Conservation (phyloP, 2,797 vertebrate genomes). For the Protosalanx chinensis region DNA sequence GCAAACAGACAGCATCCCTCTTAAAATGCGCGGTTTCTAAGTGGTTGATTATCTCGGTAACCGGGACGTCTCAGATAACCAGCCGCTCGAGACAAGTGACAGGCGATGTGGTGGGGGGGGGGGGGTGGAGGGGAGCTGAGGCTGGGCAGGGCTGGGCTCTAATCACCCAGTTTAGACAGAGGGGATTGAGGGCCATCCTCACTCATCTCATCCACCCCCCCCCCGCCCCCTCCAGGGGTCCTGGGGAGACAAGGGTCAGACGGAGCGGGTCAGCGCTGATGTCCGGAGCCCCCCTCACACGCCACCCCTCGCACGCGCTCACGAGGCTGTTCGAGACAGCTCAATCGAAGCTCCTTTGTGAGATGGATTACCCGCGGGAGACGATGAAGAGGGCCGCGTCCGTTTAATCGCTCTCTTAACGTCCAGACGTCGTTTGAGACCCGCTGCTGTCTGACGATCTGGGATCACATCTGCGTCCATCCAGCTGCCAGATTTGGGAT, state of each 20-base stretch:
- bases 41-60: constrained; percentile 21
- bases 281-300: constrained; percentile 8
- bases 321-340: background rate
- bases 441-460: constrained; percentile 11
- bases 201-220: constrained; percentile 47
- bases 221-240: constrained; percentile 45
- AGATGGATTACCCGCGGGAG: constrained; percentile 19
- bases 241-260: constrained; percentile 48
- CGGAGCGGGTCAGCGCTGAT: constrained; percentile 40
- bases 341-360: constrained; percentile 8
- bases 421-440: constrained; percentile 20
- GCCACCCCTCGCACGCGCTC: background rate
- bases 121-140: background rate
- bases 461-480: constrained; percentile 34
- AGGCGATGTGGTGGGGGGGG: constrained; percentile 25
- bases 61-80: constrained; percentile 27
- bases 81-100: constrained; percentile 30
- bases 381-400: background rate
- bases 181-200: constrained; percentile 47
- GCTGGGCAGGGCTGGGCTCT: constrained; percentile 11
- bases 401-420: constrained; percentile 25
- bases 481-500: constrained; percentile 19
- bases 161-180: constrained; percentile 42
- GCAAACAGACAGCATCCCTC: no score
- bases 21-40: no score